Conservation (phyloP, 1,140 invertebrate genomes). For the Ceratosolen solmsi region DNA sequence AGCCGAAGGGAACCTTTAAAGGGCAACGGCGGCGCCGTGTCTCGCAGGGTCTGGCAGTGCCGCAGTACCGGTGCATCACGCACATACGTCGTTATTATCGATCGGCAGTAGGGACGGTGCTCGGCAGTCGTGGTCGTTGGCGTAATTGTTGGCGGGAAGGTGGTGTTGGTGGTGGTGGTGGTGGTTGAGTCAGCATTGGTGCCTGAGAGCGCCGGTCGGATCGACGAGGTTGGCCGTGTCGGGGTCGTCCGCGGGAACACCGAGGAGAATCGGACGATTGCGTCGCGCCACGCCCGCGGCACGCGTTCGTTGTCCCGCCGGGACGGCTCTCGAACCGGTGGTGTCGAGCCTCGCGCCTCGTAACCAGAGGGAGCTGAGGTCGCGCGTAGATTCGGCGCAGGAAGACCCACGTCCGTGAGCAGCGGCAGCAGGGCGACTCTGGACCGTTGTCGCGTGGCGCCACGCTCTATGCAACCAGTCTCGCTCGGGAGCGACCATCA, state of each 20-base stretch:
- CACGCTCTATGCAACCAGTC: slow-evolving; percentile 20
- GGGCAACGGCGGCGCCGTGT: too few species aligned
- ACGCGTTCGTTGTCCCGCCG: neutral
- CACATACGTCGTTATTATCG: too few species aligned
- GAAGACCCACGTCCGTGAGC: neutral
- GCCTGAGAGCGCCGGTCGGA: neutral
- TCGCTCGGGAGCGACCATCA: neutral
- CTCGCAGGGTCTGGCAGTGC: too few species aligned
- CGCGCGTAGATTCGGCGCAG: slow-evolving; percentile 22
- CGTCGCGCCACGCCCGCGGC: neutral
- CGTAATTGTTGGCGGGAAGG: slow-evolving; percentile 27
- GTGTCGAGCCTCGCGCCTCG: neutral
- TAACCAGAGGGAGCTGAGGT: neutral
- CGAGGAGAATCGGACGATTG: too few species aligned
- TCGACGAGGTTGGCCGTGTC: neutral
- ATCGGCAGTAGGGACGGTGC: neutral
- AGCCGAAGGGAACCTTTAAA: too few species aligned
- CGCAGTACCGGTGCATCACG: too few species aligned
- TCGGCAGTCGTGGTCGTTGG: too few species aligned
- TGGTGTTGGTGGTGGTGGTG: neutral
- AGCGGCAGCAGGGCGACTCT: neutral
- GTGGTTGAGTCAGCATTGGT: slow-evolving; percentile 16
- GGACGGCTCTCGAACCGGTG: neutral
- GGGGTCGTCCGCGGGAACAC: too few species aligned
- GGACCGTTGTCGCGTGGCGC: neutral